Percentiles rank a stretch among this genome's conserved stretches.
phyloP scores from a whole-genome alignment of 2,888 invertebrate species.

The Microplitis deprimator region DNA sequence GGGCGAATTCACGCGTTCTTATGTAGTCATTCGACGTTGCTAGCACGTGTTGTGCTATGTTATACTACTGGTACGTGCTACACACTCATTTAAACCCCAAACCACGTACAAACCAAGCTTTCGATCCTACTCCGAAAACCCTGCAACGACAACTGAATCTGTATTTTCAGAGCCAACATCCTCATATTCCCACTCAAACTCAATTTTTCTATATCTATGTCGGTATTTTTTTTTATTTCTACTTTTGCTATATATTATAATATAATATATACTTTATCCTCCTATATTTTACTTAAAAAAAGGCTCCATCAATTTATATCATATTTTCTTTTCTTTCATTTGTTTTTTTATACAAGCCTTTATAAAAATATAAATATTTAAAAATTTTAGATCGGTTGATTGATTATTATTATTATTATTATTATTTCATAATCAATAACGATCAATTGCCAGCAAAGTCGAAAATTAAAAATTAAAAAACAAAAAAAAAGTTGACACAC shows the following conservation, averaged over 20 bases:
- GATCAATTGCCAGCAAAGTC: background rate
- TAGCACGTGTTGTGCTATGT: constrained; percentile 53
- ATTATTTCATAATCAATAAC: too few relatives aligned
- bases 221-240: background rate
- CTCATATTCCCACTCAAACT: background rate
- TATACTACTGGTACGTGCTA: constrained; percentile 53
- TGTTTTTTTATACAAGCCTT: too few relatives aligned
- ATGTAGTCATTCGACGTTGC: constrained; percentile 49
- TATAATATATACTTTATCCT: too few relatives aligned
- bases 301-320: too few relatives aligned
- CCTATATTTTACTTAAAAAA: too few relatives aligned
- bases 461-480: constrained; percentile 3
- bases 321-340: too few relatives aligned
- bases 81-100: constrained; percentile 41
- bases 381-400: too few relatives aligned
- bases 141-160: constrained; percentile 20
- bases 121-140: constrained; percentile 12
- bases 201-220: background rate
- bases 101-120: constrained; percentile 26
- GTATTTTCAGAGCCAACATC: constrained; percentile 18
- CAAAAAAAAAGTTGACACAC: constrained; percentile 18
- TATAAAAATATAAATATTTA: too few relatives aligned
- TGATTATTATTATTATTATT: too few relatives aligned
- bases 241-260: background rate
- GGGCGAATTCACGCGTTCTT: constrained; percentile 41